These are phyloP conservation scores for Pocillopora grandis DNA, from an alignment of 92 coral and sea anemone species.

Conservation along the genomic window DNA sequence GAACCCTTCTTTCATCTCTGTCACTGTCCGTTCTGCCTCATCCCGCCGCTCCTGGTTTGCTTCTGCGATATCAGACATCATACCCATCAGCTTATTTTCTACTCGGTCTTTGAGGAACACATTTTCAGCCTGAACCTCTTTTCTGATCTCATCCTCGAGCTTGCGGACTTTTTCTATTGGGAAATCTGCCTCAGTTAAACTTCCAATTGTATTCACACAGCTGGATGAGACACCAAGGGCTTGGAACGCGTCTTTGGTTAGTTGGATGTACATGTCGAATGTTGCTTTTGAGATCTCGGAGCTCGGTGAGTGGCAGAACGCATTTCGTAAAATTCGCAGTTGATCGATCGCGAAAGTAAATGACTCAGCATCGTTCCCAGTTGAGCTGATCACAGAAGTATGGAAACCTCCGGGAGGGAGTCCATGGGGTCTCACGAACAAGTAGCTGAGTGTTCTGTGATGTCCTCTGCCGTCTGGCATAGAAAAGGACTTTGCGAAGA, in stretches of 20 bases:
- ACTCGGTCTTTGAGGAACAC: not conserved
- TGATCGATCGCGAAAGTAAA: too few relatives aligned
- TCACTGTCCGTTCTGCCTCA: not conserved
- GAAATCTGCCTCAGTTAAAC: slow-evolving; percentile 37
- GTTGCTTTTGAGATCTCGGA: slow-evolving; percentile 4
- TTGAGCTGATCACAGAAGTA: slow-evolving; percentile 32
- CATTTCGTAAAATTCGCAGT: too few relatives aligned
- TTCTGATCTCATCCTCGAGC: slow-evolving; percentile 3
- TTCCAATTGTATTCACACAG: slow-evolving; percentile 20
- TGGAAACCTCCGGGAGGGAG: slow-evolving; percentile 21
- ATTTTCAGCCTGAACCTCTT: not conserved
- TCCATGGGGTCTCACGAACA: slow-evolving; percentile 17
- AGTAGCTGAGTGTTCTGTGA: slow-evolving; percentile 19
- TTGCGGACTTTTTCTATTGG: slow-evolving; percentile 23
- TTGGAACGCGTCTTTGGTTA: slow-evolving; percentile 39
- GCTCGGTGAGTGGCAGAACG: not conserved
- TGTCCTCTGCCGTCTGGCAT: not conserved
- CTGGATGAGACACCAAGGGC: slow-evolving; percentile 24
- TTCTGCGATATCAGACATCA: not conserved
- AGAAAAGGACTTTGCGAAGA: slow-evolving; percentile 15
- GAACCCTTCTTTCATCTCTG: not conserved
- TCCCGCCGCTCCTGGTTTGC: not conserved
- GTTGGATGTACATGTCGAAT: slow-evolving; percentile 7
- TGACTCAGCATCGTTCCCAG: not conserved
- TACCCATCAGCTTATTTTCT: not conserved